Evolutionary conservation across 2,797 vertebrate genomes (phyloP), one percentile per base, ranked within the genome.

Genomic region (Cuculus canorus): DNA sequence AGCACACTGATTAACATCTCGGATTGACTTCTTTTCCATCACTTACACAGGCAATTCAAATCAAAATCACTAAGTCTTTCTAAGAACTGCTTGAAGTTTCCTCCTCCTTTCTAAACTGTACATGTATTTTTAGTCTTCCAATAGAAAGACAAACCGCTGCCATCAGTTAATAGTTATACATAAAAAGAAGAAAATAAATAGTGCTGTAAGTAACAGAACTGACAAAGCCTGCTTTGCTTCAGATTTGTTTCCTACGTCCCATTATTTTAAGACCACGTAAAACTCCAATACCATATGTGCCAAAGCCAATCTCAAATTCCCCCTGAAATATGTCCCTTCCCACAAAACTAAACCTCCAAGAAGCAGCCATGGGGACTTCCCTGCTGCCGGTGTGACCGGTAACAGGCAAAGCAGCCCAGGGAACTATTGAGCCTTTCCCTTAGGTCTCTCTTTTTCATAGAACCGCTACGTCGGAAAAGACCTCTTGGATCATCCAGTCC

Each of bases 351-450:
- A 2, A 15, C 16, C 17, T 60, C 69, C 7, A 33, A 33, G 77
- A 16, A 84, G 66, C 11, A 71, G 43, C 37, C 8, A 3, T 0
- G 2, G 61, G 22, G 28, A n/a, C 10, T 10, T 33, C 24, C 3
- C 71, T 30, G 43, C 21, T 15, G 3, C 2, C 56, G 52, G 13
- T 1, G 9, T 18, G 43, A 28, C 19, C 2, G 6, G 8, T 5
- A 28, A 32, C 24, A 57, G 54, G 8, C 13, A 47, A 28, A 28
- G 60, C 45, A 66, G 47, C 14, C 33, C 66, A 47, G 37, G 22
- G 28, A 57, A 64, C 30, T 30, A 28, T 47, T 3, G 9, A 48
- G 8, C 16, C 17, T n/a, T 66, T 19, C 59, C 33, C 39, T 4
- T 10, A 7, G 15, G 7, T 30, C 14, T 45, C 24, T 39, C 24